Conservation (phyloP, 2,797 vertebrate genomes). For the Gouania willdenowi region DNA sequence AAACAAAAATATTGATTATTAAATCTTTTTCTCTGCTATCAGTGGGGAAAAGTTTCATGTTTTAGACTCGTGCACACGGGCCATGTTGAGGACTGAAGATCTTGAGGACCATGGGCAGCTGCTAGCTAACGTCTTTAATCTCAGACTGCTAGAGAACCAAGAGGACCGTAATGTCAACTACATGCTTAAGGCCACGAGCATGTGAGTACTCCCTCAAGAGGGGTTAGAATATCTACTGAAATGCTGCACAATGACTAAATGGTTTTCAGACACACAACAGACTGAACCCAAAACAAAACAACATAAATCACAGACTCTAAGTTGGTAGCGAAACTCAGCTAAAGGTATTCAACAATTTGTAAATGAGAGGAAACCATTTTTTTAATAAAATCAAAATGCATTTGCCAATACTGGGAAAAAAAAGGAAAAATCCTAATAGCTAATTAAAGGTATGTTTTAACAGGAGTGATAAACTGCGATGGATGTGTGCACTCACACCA, state of each 20-base stretch:
- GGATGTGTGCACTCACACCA: conserved; percentile 90
- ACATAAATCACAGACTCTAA: no score
- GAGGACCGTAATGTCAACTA: conserved; percentile 86
- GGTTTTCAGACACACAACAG: no score
- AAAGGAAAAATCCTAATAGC: no score
- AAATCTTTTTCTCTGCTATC: background rate
- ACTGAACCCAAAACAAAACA: no score
- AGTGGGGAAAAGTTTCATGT: conserved; percentile 92
- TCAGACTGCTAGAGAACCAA: conserved; percentile 90
- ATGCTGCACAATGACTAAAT: no score
- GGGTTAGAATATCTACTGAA: no score
- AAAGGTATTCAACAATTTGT: no score
- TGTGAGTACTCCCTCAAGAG: conserved; percentile 77
- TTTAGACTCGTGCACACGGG: conserved; percentile 87
- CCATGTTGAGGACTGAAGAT: conserved; percentile 91
- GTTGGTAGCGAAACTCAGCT: no score
- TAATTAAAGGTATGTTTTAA: conserved; percentile 6
- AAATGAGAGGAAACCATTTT: no score
- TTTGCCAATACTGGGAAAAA: no score
- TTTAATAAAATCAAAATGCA: no score
- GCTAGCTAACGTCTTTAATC: conserved; percentile 87
- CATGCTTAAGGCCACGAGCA: conserved; percentile 89
- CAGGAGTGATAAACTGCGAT: conserved; percentile 95
- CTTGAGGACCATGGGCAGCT: conserved; percentile 92
- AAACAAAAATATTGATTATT: no score